phyloP scores from a whole-genome alignment of 2,888 invertebrate species.

The Antheraea yamamai region DNA sequence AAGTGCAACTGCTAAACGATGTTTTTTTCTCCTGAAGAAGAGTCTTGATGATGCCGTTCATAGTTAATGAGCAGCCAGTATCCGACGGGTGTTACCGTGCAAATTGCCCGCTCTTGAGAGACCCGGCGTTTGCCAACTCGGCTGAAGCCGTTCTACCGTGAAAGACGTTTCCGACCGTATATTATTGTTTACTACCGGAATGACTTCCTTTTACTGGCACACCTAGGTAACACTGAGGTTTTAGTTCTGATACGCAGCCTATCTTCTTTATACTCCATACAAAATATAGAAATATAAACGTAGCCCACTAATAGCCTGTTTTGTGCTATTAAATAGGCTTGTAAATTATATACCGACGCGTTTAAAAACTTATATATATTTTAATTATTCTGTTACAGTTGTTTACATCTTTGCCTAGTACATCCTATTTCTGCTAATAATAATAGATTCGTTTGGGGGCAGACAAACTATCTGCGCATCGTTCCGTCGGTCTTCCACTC shows the following conservation, averaged over 20 bases:
- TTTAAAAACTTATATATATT: constrained; percentile 1
- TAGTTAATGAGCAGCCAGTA: constrained; percentile 80
- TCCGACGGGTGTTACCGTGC: constrained; percentile 70
- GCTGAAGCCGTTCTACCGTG: constrained; percentile 60
- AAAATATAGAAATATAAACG: constrained; percentile 51
- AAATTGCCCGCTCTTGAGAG: constrained; percentile 75
- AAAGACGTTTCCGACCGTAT: constrained; percentile 72
- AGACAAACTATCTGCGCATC: not conserved
- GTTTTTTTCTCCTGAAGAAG: constrained; percentile 76
- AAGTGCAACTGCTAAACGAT: constrained; percentile 73
- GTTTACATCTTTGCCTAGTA: not conserved
- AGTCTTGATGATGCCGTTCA: constrained; percentile 79
- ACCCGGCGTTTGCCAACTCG: constrained; percentile 66
- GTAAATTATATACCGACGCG: not conserved
- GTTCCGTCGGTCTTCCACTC: too few species aligned
- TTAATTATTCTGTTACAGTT: not conserved
- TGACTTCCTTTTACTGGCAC: constrained; percentile 69
- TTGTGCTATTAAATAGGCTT: constrained; percentile 36
- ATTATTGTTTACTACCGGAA: constrained; percentile 75
- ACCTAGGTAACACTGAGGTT: constrained; percentile 48
- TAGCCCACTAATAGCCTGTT: constrained; percentile 48
- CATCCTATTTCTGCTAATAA: not conserved
- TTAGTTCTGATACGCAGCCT: constrained; percentile 48
- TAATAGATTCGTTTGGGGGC: not conserved
- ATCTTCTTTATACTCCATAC: constrained; percentile 40